A percentile compares a stretch with the other conserved stretches of the same genome.
These are phyloP conservation scores for Fragum sueziense DNA, from an alignment of 2,888 invertebrate species.

Conservation along the genomic window DNA sequence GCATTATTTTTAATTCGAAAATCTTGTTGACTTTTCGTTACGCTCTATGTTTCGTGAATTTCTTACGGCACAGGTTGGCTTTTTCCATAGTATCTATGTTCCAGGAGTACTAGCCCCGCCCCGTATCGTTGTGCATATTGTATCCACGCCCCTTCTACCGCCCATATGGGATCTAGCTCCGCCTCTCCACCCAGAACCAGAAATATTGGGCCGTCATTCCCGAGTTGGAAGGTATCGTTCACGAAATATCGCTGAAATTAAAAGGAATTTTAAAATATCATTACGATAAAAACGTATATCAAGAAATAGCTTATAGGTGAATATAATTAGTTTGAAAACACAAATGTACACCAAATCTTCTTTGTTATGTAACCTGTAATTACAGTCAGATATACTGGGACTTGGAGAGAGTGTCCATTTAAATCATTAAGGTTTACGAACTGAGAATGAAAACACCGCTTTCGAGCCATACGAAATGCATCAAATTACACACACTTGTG, in stretches of 20 bases:
- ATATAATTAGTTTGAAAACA: too few species aligned
- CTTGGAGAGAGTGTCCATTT: background rate
- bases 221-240: slow-evolving; percentile 29
- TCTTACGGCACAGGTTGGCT: slow-evolving; percentile 92
- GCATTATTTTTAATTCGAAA: too few species aligned
- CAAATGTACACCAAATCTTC: too few species aligned
- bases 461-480: too few species aligned
- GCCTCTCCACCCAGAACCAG: slow-evolving; percentile 97
- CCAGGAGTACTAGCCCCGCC: slow-evolving; percentile 92
- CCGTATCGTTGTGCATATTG: slow-evolving; percentile 83
- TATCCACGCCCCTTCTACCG: slow-evolving; percentile 90
- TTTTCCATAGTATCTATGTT: slow-evolving; percentile 96
- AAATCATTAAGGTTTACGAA: too few species aligned
- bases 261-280: background rate
- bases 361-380: too few species aligned
- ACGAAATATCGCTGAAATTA: slow-evolving; percentile 43
- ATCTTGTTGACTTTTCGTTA: too few species aligned
- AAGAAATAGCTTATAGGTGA: too few species aligned
- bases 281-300: background rate
- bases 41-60: too few species aligned
- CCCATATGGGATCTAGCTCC: slow-evolving; percentile 91
- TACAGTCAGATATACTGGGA: background rate
- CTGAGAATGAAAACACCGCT: too few species aligned
- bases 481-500: too few species aligned
- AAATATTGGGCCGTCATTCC: slow-evolving; percentile 89